Conservation (phyloP, 2,888 invertebrate genomes). For the Seira ritae region DNA sequence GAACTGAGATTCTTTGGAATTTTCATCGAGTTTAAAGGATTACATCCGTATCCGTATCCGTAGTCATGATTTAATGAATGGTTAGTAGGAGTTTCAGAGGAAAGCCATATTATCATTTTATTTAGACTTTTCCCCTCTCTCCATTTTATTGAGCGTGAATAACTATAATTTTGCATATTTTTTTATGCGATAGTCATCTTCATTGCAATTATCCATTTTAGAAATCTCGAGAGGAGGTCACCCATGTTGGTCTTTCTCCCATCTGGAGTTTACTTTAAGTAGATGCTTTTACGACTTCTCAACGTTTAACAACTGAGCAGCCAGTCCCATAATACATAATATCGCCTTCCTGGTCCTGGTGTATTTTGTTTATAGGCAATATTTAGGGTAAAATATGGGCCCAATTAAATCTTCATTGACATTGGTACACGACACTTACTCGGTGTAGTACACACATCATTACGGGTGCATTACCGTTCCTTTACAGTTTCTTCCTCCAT, state of each 20-base stretch:
- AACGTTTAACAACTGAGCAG: not conserved
- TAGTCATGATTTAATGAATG: slow-evolving; percentile 7
- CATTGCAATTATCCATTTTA: slow-evolving; percentile 8
- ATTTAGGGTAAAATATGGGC: slow-evolving; percentile 65
- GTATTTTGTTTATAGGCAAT: slow-evolving; percentile 2
- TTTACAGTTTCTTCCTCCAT: slow-evolving; percentile 12
- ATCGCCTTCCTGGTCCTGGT: not conserved
- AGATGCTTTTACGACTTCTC: slow-evolving; percentile 40
- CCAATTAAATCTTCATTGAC: slow-evolving; percentile 72
- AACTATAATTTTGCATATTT: not conserved
- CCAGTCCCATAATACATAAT: not conserved
- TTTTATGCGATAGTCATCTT: slow-evolving; percentile 3
- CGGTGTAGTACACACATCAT: slow-evolving; percentile 43
- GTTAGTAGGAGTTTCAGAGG: not conserved
- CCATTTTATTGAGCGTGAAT: not conserved
- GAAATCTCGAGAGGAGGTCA: slow-evolving; percentile 41
- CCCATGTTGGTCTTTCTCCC: slow-evolving; percentile 43
- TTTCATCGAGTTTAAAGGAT: no score
- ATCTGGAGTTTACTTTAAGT: slow-evolving; percentile 31
- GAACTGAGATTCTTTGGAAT: no score
- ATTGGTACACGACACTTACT: slow-evolving; percentile 55
- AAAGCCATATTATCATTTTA: not conserved
- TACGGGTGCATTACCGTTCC: slow-evolving; percentile 25
- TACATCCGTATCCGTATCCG: no score
- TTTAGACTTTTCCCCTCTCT: not conserved